Evolutionary conservation across 2,888 invertebrate genomes (phyloP).

Genomic region (Meteorus cinctellus): DNA sequence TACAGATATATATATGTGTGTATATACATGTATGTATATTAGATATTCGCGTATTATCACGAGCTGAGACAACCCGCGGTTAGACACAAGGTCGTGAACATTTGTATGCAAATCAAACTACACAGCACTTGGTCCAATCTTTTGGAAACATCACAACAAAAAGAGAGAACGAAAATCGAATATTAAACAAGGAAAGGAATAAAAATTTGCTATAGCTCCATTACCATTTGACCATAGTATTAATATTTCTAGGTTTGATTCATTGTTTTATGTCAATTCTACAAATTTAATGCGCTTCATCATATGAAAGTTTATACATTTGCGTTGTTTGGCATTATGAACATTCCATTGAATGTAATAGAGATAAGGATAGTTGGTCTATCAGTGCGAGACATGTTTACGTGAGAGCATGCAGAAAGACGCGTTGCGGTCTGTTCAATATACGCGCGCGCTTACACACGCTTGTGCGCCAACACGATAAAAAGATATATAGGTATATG

Average conservation of each 20-base stretch:
- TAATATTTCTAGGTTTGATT: background rate
- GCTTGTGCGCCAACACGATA: slow-evolving; percentile 6
- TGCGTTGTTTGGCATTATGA: slow-evolving; percentile 7
- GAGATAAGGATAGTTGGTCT: slow-evolving; percentile 39
- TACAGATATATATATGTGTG: background rate
- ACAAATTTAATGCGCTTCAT: background rate
- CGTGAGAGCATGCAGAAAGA: slow-evolving; percentile 37
- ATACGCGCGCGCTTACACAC: background rate
- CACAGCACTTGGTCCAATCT: slow-evolving; percentile 12
- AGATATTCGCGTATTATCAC: slow-evolving; percentile 21
- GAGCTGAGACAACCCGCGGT: slow-evolving; percentile 18
- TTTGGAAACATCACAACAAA: slow-evolving; percentile 17
- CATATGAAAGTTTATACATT: background rate
- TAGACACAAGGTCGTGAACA: slow-evolving; percentile 61
- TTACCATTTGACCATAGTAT: background rate
- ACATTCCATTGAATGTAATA: slow-evolving; percentile 26
- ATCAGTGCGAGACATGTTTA: slow-evolving; percentile 43
- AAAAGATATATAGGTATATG: slow-evolving; percentile 9
- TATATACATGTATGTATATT: slow-evolving; percentile 3
- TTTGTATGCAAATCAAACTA: slow-evolving; percentile 63
- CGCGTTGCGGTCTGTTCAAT: background rate
- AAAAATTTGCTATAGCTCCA: background rate
- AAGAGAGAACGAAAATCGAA: slow-evolving; percentile 1
- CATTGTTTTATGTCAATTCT: background rate
- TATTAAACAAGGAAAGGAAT: background rate